These are phyloP conservation scores for Diuraphis noxia DNA, from an alignment of 1,140 invertebrate genomes.

Conservation along the genomic window DNA sequence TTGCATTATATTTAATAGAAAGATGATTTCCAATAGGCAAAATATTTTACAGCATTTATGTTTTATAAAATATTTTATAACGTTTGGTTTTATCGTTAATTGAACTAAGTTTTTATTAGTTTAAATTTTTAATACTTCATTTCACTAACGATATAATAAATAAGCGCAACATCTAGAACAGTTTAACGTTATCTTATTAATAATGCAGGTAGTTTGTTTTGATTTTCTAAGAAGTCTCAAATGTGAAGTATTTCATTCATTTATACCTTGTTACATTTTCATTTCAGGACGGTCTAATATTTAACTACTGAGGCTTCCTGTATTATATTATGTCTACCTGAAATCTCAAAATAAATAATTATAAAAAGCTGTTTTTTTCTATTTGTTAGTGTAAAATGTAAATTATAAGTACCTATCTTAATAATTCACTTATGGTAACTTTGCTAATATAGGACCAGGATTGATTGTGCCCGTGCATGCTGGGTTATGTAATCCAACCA, in stretches of 20 bases:
- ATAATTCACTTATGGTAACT: neutral
- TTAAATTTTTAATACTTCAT: neutral
- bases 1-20: neutral
- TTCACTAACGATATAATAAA: neutral
- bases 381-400: neutral
- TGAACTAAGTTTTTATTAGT: neutral
- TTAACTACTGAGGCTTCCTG: neutral
- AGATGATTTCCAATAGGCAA: neutral
- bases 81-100: neutral
- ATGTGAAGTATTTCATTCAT: neutral
- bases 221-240: neutral
- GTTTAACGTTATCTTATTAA: neutral
- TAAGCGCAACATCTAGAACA: neutral
- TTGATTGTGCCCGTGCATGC: neutral
- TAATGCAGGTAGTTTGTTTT: neutral
- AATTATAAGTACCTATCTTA: neutral
- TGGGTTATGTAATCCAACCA: neutral
- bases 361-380: neutral
- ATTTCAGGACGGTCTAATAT: neutral
- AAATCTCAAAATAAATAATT: neutral
- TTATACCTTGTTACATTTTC: neutral
- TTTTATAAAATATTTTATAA: neutral
- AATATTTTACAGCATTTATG: neutral
- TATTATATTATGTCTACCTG: neutral
- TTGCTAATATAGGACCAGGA: neutral